Evolutionary conservation across 1,140 invertebrate genomes (phyloP), one percentile per base, ranked within the genome.

Genomic region (Aphis gossypii): DNA sequence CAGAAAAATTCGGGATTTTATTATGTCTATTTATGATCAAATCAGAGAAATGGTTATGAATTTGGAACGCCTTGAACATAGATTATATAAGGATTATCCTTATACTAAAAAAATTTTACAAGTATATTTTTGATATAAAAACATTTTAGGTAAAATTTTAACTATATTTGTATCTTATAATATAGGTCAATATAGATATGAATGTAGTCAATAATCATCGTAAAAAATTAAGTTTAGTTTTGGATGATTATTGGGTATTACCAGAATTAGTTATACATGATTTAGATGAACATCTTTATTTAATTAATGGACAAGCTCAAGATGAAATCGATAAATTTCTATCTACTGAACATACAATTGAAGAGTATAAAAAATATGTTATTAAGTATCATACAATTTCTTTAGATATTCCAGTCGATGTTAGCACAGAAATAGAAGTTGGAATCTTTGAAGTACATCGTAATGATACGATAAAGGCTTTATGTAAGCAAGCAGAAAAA

Each of bases 401-500:
- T 21, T 95, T 96, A 93, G 96, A 96, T 93, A 97, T 98, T 93
- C 96, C 96, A 20, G 95, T 96, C 5, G 96, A 96, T 90, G 96
- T 97, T 38, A 96, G 97, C 94, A 96, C 96, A 76, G 97, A 97
- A 1, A 96, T 97, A 51, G 96, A 97, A 38, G 97, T 98, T 93
- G 98, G 98, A 44, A 97, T 99, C 95, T 99, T 98, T 95, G 97
- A 98, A 94, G 97, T 99, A 94, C 97, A 98, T 95, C 96, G 98
- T 93, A 96, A 96, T 83, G 97, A 98, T 93, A 95, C 99, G n/a
- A 97, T 99, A 46, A 95, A 96, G 25, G 96, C 97, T 9, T 95
- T 99, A 87, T 96, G 97, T 2, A 95, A 96, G 44, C 95, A 97
- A 76, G 97, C 98, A 0, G 96, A 96, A n/a, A 95, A 95, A 76